These are phyloP conservation scores for Smithornis capensis DNA, from an alignment of 2,113 vertebrate species.

Conservation along the genomic window DNA sequence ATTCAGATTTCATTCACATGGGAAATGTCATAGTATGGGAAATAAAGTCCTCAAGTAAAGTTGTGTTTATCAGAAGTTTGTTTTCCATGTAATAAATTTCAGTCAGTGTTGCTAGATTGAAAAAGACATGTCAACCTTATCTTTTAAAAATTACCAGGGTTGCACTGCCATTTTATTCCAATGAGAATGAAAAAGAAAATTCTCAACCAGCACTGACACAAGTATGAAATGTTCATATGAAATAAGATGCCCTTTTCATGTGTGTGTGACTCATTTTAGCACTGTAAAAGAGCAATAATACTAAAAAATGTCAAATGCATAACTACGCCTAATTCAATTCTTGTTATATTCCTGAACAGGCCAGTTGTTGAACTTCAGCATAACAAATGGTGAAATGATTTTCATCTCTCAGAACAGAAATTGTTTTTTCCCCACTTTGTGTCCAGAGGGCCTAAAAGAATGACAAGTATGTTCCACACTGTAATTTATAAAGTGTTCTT, in stretches of 20 bases:
- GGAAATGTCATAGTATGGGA: slow-evolving; percentile 46
- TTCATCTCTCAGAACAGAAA: not conserved
- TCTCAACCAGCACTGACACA: not conserved
- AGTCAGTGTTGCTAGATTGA: slow-evolving; percentile 8
- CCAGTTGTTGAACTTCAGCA: not conserved
- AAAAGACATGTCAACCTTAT: slow-evolving; percentile 43
- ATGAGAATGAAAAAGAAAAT: slow-evolving; percentile 7
- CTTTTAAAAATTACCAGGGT: slow-evolving; percentile 51
- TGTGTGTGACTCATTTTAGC: not conserved
- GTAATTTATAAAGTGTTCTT: not conserved
- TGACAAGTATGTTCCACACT: not conserved
- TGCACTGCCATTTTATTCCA: not conserved
- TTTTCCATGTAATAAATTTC: slow-evolving; percentile 59
- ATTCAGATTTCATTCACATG: slow-evolving; percentile 48
- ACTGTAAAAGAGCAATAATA: not conserved
- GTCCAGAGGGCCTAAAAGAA: slow-evolving; percentile 2
- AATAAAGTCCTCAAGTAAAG: slow-evolving; percentile 24
- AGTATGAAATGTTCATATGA: not conserved
- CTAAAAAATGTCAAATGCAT: not conserved
- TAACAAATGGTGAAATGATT: not conserved
- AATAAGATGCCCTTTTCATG: not conserved
- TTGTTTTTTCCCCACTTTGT: not conserved
- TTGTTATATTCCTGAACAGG: not conserved
- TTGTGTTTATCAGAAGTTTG: slow-evolving; percentile 46
- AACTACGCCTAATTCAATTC: not conserved